Percentiles rank a stretch among this genome's conserved stretches.
These are phyloP conservation scores for Porites cylindrica DNA, from an alignment of 92 coral and sea anemone species.

Conservation along the genomic window DNA sequence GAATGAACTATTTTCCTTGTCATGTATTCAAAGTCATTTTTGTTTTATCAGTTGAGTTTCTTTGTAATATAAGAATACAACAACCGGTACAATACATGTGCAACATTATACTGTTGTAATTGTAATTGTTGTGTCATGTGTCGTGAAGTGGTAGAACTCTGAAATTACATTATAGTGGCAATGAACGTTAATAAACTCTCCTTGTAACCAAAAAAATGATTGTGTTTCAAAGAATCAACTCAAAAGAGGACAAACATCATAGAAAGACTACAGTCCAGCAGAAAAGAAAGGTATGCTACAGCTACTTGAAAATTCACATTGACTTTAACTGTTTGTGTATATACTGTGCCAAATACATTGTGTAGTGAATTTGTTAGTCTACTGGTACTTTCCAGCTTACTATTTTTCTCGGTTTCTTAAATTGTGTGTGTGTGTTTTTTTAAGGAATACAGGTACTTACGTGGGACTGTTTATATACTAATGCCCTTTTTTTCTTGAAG, in stretches of 20 bases:
- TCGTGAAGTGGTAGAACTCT: too few species aligned
- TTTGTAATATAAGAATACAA: too few species aligned
- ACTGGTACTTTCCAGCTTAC: neutral
- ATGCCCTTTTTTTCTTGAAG: conserved; percentile 23
- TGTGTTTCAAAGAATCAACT: conserved; percentile 53
- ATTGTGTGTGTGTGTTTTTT: neutral
- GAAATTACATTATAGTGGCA: too few species aligned
- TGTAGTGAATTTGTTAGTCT: neutral
- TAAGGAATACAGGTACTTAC: neutral
- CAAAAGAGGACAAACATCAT: conserved; percentile 82
- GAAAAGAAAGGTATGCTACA: conserved; percentile 81
- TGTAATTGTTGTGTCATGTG: too few species aligned
- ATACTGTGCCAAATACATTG: neutral
- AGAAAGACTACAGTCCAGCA: conserved; percentile 87
- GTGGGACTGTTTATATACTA: too few species aligned
- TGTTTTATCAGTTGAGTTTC: too few species aligned
- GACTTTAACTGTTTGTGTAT: neutral
- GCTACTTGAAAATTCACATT: neutral
- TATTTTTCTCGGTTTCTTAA: neutral
- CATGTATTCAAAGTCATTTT: too few species aligned
- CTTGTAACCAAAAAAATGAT: neutral
- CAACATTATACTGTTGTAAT: too few species aligned
- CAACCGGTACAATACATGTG: too few species aligned
- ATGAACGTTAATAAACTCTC: neutral
- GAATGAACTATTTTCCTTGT: neutral